phyloP scores from a whole-genome alignment of 2,888 invertebrate genomes.

The Willowsia nigromaculata region DNA sequence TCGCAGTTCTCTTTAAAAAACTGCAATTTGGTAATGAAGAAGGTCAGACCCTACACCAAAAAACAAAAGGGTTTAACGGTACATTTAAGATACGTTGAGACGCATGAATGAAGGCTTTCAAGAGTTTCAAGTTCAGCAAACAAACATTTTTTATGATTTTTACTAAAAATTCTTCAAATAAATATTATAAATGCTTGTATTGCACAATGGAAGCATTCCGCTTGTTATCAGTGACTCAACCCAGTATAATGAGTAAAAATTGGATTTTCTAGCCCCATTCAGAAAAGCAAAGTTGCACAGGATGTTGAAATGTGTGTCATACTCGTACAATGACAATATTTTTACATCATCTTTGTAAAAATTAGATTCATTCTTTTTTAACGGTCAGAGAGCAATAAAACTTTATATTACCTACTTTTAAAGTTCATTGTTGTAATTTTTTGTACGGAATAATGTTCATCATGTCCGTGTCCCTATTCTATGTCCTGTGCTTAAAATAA shows the following conservation, averaged over 20 bases:
- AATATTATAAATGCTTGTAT: too few relatives aligned
- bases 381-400: conserved; percentile 1
- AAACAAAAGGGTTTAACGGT: neutral
- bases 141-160: too few relatives aligned
- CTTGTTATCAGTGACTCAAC: too few relatives aligned
- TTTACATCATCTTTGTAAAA: neutral
- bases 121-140: too few relatives aligned
- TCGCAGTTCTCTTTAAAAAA: too few relatives aligned
- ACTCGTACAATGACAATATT: neutral
- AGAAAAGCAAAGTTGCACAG: neutral
- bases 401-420: conserved; percentile 8
- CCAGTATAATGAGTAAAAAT: too few relatives aligned
- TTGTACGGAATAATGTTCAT: too few relatives aligned
- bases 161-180: too few relatives aligned
- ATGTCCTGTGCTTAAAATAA: too few relatives aligned
- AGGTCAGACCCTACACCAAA: neutral
- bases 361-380: neutral
- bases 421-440: too few relatives aligned
- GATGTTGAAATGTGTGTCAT: neutral
- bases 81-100: neutral
- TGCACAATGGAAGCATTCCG: too few relatives aligned
- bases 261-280: too few relatives aligned
- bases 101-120: neutral
- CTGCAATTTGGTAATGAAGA: neutral
- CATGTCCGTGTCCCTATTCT: neutral